Base-by-base conservation (phyloP, 2,113 vertebrate genomes). In the Hirundichthys speculiger region DNA sequence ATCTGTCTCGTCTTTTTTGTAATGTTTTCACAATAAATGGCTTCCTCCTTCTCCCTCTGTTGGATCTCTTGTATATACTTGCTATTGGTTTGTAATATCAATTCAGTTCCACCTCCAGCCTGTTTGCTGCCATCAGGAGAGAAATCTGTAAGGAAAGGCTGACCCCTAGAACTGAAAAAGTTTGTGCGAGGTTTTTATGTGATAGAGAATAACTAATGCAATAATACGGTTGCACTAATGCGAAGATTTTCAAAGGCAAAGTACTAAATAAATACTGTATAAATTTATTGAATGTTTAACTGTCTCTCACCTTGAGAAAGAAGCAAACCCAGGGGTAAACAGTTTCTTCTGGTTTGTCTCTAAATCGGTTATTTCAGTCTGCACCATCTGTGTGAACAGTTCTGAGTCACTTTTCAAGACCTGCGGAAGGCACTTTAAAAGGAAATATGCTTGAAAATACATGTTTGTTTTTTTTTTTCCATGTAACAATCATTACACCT, bases 1-100 rank as follows among this genome's bases (percentile, higher is more conserved):
- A 90, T 73, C 85, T 91, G 59, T 90, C 74, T 0, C 92, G 80
- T 51, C 96, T 93, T 82, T 94, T 96, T 70, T 94, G 93, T 69
- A 92, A n/a, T 91, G 77, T 95, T 93, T 16, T 96, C 93, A 4
- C 92, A 86, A 9, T 94, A 89, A 1, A 80, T 34, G 0, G 27
- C 80, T 55, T 95, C 93, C 80, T 97, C 94, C 69, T 94, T 87
- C n/a, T 95, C 69, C 47, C 89, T 92, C 80, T 93, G 94, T 51
- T 93, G 90, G 79, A 98, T 95, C 82, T 92, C 95, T 58, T 89
- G 93, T 62, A 97, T 86, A 69, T 96, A 98, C 2, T 95, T 92
- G 50, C 86, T 91, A 80, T 90, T 94, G 45, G 94, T 93, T 42
- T 94, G 93, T 45, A 92, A 66, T 45, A 63, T 90, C 83, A 95